phyloP scores from a whole-genome alignment of 1,140 invertebrate genomes.

The Sinella curviseta region DNA sequence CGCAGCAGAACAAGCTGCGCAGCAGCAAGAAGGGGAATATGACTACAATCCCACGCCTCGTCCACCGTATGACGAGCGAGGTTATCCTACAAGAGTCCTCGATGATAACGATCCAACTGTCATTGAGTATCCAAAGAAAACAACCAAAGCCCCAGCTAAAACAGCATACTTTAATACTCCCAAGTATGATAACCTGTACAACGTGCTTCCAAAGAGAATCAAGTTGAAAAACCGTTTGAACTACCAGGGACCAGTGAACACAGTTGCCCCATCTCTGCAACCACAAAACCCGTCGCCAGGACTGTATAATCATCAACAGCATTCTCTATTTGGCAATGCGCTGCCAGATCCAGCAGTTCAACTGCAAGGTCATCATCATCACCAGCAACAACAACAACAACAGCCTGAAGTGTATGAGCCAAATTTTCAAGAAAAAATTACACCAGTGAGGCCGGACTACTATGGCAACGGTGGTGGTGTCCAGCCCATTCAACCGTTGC shows the following conservation, averaged over 20 bases:
- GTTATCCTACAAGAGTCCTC: conserved; percentile 43
- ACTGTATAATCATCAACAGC: background rate
- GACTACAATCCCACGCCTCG: conserved; percentile 35
- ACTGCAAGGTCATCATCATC: background rate
- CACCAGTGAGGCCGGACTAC: conserved; percentile 26
- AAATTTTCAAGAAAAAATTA: background rate
- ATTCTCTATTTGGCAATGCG: background rate
- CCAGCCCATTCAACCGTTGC: background rate
- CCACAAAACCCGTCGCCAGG: background rate
- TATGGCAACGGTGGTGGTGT: conserved; percentile 5
- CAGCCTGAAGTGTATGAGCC: conserved; percentile 23
- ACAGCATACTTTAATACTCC: conserved; percentile 35
- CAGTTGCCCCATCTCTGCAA: background rate
- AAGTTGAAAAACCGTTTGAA: conserved; percentile 18
- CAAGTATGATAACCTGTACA: conserved; percentile 41
- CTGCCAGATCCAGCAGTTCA: background rate
- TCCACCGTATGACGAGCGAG: conserved; percentile 44
- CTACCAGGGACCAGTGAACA: background rate
- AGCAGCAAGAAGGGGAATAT: conserved; percentile 24
- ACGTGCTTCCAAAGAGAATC: background rate
- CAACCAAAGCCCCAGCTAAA: conserved; percentile 36
- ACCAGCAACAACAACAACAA: no score
- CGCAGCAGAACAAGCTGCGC: conserved; percentile 35
- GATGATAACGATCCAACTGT: conserved; percentile 35
- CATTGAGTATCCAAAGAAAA: conserved; percentile 39